Evolutionary conservation across 2,113 vertebrate genomes (phyloP), one percentile per base, ranked within the genome.

Genomic region (Pontoporia blainvillei): DNA sequence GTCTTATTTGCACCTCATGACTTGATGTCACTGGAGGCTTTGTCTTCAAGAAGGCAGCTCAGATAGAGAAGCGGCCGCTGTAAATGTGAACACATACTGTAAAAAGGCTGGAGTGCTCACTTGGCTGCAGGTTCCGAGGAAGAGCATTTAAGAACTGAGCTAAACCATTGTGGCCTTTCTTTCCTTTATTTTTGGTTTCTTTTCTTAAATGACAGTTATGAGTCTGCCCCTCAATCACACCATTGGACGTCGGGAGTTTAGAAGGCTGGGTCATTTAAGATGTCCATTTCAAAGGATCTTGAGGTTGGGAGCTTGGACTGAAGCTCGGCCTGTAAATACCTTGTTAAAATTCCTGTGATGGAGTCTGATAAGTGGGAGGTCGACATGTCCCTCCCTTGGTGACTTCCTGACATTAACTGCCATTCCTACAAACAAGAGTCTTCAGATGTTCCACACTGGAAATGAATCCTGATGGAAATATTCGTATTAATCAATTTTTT

Each of bases 291-390:
- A 97, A 98, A 97, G 85, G 94, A 92, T 97, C 94, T 93, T 8
- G 4, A 96, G 97, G 31, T 89, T 93, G 92, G 29, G 75, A 46
- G 81, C 97, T 71, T 75, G 62, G 96, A 67, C 94, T 64, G 36
- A 91, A 95, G 95, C 94, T 97, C 78, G 75, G 96, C 84, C 96
- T 96, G 94, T 97, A 97, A 98, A 98, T 96, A 97, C 46, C 86
- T 97, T 93, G 92, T 94, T 93, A 96, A 93, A 21, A 69, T 87
- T 90, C 72, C 93, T 92, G 95, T 81, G 96, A 67, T 93, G 82
- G 98, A 85, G 92, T 92, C 96, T 95, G 78, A 94, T 91, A 90
- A 92, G 61, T 87, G 67, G 81, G 79, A 92, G 62, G 36, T 92
- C 46, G 29, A 90, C 82, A 54, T 95, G 85, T 94, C 95, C 93